phyloP scores from a whole-genome alignment of 2,797 vertebrate genomes.

The Arremon brunneinucha region DNA sequence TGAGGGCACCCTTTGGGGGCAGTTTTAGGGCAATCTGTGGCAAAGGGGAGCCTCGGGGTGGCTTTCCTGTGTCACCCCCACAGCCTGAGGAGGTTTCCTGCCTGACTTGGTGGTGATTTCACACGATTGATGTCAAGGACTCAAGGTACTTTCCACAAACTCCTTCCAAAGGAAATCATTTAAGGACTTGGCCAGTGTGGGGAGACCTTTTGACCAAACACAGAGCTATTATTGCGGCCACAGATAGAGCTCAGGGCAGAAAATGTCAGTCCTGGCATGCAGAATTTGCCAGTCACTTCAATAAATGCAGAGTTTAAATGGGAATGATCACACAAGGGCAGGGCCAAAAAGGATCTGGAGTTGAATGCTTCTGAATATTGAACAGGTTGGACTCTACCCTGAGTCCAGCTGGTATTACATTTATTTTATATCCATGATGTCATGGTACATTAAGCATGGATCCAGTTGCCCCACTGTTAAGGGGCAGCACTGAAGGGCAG shows the following conservation, averaged over 20 bases:
- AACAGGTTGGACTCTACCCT: background rate
- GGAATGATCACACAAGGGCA: background rate
- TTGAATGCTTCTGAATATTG: background rate
- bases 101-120: background rate
- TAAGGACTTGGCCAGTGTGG: background rate
- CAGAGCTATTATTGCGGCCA: background rate
- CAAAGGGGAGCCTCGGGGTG: background rate
- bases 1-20: background rate
- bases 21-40: background rate
- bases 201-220: background rate
- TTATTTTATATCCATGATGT: background rate
- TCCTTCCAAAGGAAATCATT: background rate
- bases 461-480: background rate
- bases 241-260: background rate
- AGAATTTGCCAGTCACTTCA: background rate
- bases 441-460: background rate
- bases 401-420: background rate
- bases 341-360: background rate
- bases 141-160: background rate
- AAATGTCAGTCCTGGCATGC: background rate
- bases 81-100: background rate
- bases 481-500: background rate
- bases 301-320: background rate
- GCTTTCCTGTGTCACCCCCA: rapidly evolving
- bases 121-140: background rate